Base-by-base conservation (phyloP, 2,888 invertebrate genomes). In the Leucoptera coffeella region DNA sequence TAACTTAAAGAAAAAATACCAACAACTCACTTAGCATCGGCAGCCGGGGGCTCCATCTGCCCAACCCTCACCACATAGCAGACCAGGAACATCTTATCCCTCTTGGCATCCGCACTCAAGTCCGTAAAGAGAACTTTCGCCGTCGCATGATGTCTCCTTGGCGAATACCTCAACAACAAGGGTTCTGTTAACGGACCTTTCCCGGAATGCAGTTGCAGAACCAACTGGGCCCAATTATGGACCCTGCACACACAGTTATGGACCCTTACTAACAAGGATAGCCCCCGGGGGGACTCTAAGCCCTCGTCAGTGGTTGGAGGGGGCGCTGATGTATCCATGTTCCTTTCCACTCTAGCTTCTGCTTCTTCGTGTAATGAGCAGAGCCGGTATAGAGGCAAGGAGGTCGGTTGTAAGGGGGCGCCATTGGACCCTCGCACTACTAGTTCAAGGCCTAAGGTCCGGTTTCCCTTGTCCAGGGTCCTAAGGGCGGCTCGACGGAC, bases 241-340 rank as follows among this genome's bases (percentile, higher is more conserved):
- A 90, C 80, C 49, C 89, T 89, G 48, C 89, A 91, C 24, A 92
- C 89, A 59, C 93, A 91, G 62, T 92, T 91, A 48, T 85, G 82
- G 9, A 93, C 83, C 31, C 85, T 82, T 19, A 91, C 80, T 42
- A 84, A 77, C 77, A 42, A 75, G 75, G 40, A 15, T 4, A 8
- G 9, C 19, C 26, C 26, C 13, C 26, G 25, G 3, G 15, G 15
- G 3, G n/a, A 12, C n/a, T 4, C 14, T 9, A 23, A 6, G 17
- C 6, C 6, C 17, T 9, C 9, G 6, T 6, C 17, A 17, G 6
- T 6, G 9, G 17, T 7, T 17, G 17, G 17, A 17, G 17, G 17
- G 17, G 17, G 6, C 6, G 17, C 17, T 9, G 6, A 17, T 17
- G n/a, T n/a, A n/a, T n/a, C 17, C 17, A 17, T 17, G 9, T 17